A percentile compares a stretch with the other conserved stretches of the same genome.
Evolutionary conservation across 2,113 vertebrate genomes (phyloP).

Genomic region (Jaculus jaculus): DNA sequence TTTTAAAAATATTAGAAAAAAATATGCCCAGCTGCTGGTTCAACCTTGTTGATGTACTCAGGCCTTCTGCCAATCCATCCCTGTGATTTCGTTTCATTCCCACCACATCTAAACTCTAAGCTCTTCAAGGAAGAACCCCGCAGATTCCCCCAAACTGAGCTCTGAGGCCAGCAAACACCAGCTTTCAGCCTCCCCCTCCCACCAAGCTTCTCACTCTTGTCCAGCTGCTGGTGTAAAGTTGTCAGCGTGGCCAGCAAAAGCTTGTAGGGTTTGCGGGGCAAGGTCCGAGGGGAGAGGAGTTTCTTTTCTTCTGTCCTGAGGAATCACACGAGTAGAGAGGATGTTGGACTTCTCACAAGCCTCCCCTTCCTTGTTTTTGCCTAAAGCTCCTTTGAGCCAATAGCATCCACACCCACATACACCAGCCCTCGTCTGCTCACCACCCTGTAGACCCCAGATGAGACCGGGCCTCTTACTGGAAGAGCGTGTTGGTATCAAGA

Average conservation of each 20-base stretch:
- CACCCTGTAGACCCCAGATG: accelerated
- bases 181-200: background rate
- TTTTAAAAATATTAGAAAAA: too few relatives aligned
- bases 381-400: background rate
- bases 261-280: slow-evolving; percentile 93
- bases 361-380: background rate
- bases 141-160: background rate
- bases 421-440: background rate
- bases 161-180: background rate
- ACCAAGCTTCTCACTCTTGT: slow-evolving; percentile 89
- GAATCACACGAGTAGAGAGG: background rate
- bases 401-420: too few relatives aligned
- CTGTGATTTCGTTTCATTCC: background rate
- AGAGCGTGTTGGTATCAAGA: slow-evolving; percentile 97
- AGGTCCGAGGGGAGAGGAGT: slow-evolving; percentile 87
- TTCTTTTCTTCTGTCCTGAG: slow-evolving; percentile 93
- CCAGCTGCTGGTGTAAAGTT: slow-evolving; percentile 91
- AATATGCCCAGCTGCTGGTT: too few relatives aligned
- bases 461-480: slow-evolving; percentile 88
- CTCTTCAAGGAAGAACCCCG: background rate
- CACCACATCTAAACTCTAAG: background rate
- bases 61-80: background rate
- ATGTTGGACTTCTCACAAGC: background rate
- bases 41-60: background rate
- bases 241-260: slow-evolving; percentile 89